Evolutionary conservation across 2,797 vertebrate genomes (phyloP), one percentile per base, ranked within the genome.

Genomic region (Furcifer pardalis): DNA sequence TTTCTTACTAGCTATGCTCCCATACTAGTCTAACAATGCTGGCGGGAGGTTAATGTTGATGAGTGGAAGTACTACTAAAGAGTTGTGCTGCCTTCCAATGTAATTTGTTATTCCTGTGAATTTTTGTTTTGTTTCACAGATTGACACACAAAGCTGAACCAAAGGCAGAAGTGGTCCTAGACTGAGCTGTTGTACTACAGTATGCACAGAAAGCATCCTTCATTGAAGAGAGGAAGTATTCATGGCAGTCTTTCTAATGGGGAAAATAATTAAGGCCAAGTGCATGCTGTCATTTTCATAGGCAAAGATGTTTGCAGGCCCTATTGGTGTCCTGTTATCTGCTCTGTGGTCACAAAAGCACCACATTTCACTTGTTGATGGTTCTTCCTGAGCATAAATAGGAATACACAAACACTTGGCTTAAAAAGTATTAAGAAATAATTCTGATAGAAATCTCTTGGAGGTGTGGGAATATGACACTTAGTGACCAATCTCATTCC

Each of bases 361-460:
- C 91, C 91, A 92, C 75, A 81, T 92, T 86, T 81, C 84, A 91
- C 91, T 90, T 90, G 84, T 88, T 91, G 91, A 91, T 90, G 88
- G 87, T 92, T 91, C 90, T 91, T 91, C 30, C 71, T 56, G 72
- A 68, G 79, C 90, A 90, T 88, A 89, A 92, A 68, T 56, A 56
- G 52, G 52, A 56, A 56, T 13, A 56, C 12, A 19, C 56, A 56
- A 80, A 69, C 65, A 13, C 90, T 89, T 89, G 87, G 89, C 92
- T 81, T 87, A 90, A 8, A 84, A 42, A 77, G 15, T 56, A 72
- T 86, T 90, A 89, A 91, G 93, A 89, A 92, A 92, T 88, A 91
- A 91, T 90, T 91, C 92, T 90, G 91, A 86, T n/a, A 77, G 86
- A 89, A 92, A 94, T 92, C 86, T 56, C 32, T 81, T 46, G 32